Percentiles rank a stretch among this genome's conserved stretches.
Evolutionary conservation across 2,888 invertebrate genomes (phyloP).

Genomic region (Campoletis raptor): DNA sequence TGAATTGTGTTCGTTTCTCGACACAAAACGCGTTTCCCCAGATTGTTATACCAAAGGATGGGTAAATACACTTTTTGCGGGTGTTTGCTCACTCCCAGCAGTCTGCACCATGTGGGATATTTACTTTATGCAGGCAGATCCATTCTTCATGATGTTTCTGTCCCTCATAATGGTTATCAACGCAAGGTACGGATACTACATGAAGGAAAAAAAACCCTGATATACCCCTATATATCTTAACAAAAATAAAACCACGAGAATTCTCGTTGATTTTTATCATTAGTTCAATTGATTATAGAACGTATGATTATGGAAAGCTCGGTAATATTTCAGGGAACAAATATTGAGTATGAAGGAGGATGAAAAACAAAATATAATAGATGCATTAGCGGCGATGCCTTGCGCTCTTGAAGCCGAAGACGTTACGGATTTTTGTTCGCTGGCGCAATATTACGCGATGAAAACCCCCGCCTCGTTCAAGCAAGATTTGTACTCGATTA

Average conservation of each 20-base stretch:
- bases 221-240: too few species aligned
- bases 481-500: conserved; percentile 88
- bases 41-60: conserved; percentile 95
- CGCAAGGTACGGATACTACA: conserved; percentile 87
- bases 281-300: too few species aligned
- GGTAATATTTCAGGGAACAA: conserved; percentile 88
- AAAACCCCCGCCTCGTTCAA: conserved; percentile 97
- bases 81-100: conserved; percentile 93
- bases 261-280: neutral
- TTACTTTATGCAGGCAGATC: conserved; percentile 98
- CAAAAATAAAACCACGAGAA: too few species aligned
- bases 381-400: conserved; percentile 91
- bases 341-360: conserved; percentile 92
- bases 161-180: conserved; percentile 98
- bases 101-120: conserved; percentile 98
- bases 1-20: conserved; percentile 97
- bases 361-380: conserved; percentile 89
- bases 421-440: conserved; percentile 97
- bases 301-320: neutral
- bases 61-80: conserved; percentile 96
- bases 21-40: conserved; percentile 97
- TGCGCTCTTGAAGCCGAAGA: conserved; percentile 96
- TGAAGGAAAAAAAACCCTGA: neutral
- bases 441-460: conserved; percentile 97
- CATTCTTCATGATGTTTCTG: conserved; percentile 98